phyloP scores from a whole-genome alignment of 2,797 vertebrate genomes.

The Synaphobranchus kaupii region DNA sequence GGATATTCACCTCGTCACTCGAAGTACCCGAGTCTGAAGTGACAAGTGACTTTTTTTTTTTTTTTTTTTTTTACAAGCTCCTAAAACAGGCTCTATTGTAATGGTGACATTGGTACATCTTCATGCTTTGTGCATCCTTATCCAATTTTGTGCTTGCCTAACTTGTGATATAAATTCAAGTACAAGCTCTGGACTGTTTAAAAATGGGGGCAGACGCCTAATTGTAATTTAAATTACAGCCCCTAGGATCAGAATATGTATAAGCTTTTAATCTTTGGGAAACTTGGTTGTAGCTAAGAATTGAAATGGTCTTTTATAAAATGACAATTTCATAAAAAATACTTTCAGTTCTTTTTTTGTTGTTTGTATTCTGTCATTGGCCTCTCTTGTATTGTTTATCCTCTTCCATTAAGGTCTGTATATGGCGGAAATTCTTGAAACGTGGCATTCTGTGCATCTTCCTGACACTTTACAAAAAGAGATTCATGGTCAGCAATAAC shows the following conservation, averaged over 20 bases:
- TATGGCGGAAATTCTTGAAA: background rate
- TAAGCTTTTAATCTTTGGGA: slow-evolving; percentile 6
- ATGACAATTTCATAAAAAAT: background rate
- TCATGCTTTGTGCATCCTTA: slow-evolving; percentile 14
- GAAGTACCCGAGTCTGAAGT: background rate
- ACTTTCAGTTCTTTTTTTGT: background rate
- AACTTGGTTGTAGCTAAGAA: slow-evolving; percentile 9
- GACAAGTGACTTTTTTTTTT: slow-evolving; percentile 2
- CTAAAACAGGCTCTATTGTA: background rate
- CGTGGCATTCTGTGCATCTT: background rate
- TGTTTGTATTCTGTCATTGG: background rate
- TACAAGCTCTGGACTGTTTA: slow-evolving; percentile 1
- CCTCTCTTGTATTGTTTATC: background rate
- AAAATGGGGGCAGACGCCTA: background rate
- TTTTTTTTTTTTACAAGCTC: background rate
- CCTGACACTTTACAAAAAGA: background rate
- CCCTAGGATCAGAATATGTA: background rate
- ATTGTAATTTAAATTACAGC: slow-evolving; percentile 15
- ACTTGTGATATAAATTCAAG: background rate
- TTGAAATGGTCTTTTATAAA: slow-evolving; percentile 11
- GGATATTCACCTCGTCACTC: background rate
- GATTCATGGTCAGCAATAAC: background rate
- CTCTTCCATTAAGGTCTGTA: background rate
- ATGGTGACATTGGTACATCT: background rate
- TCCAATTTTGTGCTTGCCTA: slow-evolving; percentile 20